Percentiles rank a stretch among this genome's conserved stretches.
Conservation (phyloP, 2,888 invertebrate genomes). For the Oscheius sp. region DNA sequence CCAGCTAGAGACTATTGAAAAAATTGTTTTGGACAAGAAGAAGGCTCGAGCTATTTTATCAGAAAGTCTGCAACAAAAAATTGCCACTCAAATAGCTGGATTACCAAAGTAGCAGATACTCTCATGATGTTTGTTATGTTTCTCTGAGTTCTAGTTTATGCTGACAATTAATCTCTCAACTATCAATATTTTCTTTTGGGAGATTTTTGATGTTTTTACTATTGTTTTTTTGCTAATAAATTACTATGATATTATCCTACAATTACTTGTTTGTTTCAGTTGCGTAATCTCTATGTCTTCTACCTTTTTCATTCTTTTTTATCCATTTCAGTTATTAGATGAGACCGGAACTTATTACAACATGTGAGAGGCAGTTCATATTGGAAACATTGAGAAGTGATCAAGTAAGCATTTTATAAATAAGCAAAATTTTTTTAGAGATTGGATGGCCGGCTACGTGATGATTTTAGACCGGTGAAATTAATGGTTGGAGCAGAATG, state of each 20-base stretch:
- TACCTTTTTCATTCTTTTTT: not conserved
- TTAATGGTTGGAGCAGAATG: constrained; percentile 54
- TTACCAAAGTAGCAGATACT: constrained; percentile 32
- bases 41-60: constrained; percentile 50
- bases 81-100: constrained; percentile 49
- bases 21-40: constrained; percentile 49
- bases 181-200: not conserved
- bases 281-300: not conserved
- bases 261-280: not conserved
- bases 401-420: constrained; percentile 21
- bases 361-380: constrained; percentile 41
- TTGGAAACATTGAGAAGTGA: constrained; percentile 35
- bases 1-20: constrained; percentile 54
- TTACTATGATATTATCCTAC: not conserved
- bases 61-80: constrained; percentile 53
- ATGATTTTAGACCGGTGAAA: constrained; percentile 58
- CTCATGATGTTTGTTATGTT: not conserved
- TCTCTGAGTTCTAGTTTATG: constrained; percentile 1
- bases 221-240: constrained; percentile 6
- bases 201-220: not conserved
- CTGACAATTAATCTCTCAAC: too few species aligned
- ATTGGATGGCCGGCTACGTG: constrained; percentile 50
- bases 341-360: constrained; percentile 40
- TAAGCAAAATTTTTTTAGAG: constrained; percentile 39
- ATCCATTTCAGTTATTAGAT: constrained; percentile 31